These are phyloP conservation scores for Atta cephalotes DNA, from an alignment of 1,140 invertebrate genomes.

Conservation along the genomic window DNA sequence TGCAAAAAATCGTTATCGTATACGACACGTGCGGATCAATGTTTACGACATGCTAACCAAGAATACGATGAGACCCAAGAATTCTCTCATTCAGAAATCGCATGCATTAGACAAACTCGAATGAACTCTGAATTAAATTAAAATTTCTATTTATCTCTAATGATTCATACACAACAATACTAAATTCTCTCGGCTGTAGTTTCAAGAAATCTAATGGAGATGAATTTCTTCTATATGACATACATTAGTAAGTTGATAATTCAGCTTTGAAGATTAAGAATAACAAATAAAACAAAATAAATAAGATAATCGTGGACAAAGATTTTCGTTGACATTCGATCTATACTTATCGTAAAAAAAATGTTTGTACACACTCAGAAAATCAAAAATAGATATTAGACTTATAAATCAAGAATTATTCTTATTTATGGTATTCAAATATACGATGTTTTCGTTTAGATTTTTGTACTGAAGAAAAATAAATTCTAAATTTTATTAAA, in stretches of 20 bases:
- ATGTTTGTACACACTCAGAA: neutral
- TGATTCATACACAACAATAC: slow-evolving; percentile 1
- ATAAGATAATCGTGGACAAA: neutral
- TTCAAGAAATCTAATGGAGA: neutral
- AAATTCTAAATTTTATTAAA: too few species aligned
- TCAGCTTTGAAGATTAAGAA: too few species aligned
- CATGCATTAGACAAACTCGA: neutral
- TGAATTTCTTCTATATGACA: neutral
- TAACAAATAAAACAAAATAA: neutral
- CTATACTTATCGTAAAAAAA: neutral
- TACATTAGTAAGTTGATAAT: too few species aligned
- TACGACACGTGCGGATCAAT: neutral
- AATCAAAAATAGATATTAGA: neutral
- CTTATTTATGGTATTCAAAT: neutral
- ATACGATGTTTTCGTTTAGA: too few species aligned
- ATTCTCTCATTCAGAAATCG: neutral
- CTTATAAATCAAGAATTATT: neutral
- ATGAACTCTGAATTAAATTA: slow-evolving; percentile 12
- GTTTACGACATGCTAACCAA: neutral
- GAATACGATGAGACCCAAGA: neutral
- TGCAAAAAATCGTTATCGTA: neutral
- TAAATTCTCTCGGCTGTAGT: neutral
- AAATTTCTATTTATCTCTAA: slow-evolving; percentile 3
- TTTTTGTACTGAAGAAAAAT: too few species aligned
- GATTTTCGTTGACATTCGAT: neutral